Conservation (phyloP, 2,888 invertebrate species). For the Hyposoter didymator region DNA sequence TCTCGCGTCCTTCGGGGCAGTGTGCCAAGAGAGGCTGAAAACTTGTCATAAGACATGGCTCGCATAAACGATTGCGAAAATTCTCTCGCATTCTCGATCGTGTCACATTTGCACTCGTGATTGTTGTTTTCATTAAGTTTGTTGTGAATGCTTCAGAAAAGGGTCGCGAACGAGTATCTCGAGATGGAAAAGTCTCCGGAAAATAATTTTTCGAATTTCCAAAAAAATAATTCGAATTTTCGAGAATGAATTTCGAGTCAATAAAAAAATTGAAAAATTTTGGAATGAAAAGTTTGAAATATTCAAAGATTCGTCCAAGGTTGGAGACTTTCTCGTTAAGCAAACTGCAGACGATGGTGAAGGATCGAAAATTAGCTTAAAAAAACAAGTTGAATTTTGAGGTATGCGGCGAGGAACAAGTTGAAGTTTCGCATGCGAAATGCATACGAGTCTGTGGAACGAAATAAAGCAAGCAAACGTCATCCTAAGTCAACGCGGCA, state of each 20-base stretch:
- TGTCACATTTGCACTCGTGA: neutral
- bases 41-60: conserved; percentile 50
- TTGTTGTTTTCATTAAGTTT: neutral
- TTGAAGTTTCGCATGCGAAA: neutral
- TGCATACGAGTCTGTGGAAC: neutral
- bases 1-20: conserved; percentile 57
- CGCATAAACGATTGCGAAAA: conserved; percentile 26
- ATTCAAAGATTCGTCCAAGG: no score
- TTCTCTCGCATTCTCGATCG: conserved; percentile 16
- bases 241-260: neutral
- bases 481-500: neutral
- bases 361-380: neutral
- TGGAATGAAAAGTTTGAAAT: no score
- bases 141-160: neutral
- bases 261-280: neutral
- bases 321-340: no score
- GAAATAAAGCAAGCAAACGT: neutral
- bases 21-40: conserved; percentile 41
- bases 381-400: neutral
- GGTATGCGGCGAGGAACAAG: neutral
- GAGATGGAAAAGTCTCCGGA: neutral
- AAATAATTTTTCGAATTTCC: neutral
- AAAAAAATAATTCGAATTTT: neutral
- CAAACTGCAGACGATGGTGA: no score
- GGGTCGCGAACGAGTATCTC: neutral